A percentile compares a stretch with the other conserved stretches of the same genome.
These are phyloP conservation scores for Dendrocopos noguchii DNA, from an alignment of 2,113 vertebrate genomes.

Conservation along the genomic window DNA sequence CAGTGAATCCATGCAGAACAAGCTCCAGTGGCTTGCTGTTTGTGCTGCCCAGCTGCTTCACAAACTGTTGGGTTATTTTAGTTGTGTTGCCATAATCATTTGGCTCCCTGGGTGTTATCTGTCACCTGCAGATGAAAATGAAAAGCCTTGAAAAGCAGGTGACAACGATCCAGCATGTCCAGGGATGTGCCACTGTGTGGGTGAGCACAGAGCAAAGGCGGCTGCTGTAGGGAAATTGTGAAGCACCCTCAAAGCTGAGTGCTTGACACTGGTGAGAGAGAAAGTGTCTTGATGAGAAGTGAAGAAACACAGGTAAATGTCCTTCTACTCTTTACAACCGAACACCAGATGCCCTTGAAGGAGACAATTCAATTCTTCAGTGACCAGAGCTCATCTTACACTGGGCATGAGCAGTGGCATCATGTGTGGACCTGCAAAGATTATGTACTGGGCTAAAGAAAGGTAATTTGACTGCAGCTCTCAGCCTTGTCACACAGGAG, in stretches of 20 bases:
- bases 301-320: neutral
- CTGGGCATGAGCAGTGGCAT: no score
- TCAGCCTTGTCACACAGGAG: neutral
- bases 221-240: neutral
- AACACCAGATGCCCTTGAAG: neutral
- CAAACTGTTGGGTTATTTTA: constrained; percentile 1
- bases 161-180: neutral
- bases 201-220: neutral
- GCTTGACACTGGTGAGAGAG: neutral
- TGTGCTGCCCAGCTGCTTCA: constrained; percentile 42
- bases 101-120: neutral
- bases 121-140: constrained; percentile 17
- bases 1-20: constrained; percentile 14
- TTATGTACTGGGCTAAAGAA: neutral
- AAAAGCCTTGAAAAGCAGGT: constrained; percentile 15
- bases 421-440: neutral
- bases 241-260: neutral
- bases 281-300: neutral
- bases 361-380: neutral
- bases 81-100: neutral
- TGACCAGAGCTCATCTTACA: neutral
- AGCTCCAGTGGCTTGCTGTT: constrained; percentile 2
- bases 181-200: neutral
- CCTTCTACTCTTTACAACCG: neutral
- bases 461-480: neutral